Percentiles rank a stretch among this genome's conserved stretches.
phyloP scores from a whole-genome alignment of 2,113 vertebrate species.

The Menidia beryllina region DNA sequence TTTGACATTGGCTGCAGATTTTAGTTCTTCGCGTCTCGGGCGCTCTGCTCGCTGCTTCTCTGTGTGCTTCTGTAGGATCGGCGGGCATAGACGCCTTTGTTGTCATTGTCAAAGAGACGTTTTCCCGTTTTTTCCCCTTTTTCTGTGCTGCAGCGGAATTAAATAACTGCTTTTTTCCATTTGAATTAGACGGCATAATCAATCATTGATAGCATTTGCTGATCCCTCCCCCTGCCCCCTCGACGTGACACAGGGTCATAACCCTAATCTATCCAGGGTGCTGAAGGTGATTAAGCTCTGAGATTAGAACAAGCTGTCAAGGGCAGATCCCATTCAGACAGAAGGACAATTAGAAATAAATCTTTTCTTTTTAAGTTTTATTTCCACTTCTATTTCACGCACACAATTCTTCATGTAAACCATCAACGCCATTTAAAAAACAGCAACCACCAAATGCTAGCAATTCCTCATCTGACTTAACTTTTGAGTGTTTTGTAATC shows the following conservation, averaged over 20 bases:
- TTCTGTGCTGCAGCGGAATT: constrained; percentile 2
- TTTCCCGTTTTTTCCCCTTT: constrained; percentile 33
- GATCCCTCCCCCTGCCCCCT: constrained; percentile 61
- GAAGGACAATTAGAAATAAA: constrained; percentile 29
- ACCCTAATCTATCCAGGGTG: constrained; percentile 77
- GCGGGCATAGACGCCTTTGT: background rate
- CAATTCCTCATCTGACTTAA: background rate
- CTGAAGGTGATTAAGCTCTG: constrained; percentile 69
- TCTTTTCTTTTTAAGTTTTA: background rate
- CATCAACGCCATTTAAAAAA: too few relatives aligned
- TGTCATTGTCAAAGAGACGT: constrained; percentile 31
- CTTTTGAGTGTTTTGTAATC: too few relatives aligned
- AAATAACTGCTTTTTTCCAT: constrained; percentile 59
- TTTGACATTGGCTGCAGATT: constrained; percentile 77
- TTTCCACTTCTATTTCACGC: too few relatives aligned
- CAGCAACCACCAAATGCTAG: too few relatives aligned
- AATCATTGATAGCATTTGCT: constrained; percentile 80
- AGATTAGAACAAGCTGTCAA: constrained; percentile 71
- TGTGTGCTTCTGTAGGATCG: background rate
- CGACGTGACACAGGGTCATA: constrained; percentile 69
- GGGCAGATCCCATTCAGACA: constrained; percentile 53
- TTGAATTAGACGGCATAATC: constrained; percentile 75
- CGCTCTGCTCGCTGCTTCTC: background rate
- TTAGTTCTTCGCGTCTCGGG: constrained; percentile 10
- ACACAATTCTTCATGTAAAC: background rate